phyloP scores from a whole-genome alignment of 2,113 vertebrate genomes.

The Thomomys bottae region DNA sequence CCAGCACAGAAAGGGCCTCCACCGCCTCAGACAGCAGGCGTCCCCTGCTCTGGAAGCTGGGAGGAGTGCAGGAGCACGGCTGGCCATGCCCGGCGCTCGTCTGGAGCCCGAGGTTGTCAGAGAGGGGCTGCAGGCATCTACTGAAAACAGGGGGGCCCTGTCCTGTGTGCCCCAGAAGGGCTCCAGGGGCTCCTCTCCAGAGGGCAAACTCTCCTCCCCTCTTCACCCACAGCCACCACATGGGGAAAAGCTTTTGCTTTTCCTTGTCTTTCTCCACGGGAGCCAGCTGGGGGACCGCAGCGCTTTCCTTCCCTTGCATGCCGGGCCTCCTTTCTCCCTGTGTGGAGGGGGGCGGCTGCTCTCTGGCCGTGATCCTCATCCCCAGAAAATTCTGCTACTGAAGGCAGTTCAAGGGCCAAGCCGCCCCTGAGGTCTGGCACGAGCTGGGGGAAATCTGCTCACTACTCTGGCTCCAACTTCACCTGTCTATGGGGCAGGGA shows the following conservation, averaged over 20 bases:
- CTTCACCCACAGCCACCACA: not conserved
- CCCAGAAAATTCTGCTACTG: not conserved
- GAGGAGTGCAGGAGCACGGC: not conserved
- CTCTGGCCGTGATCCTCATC: not conserved
- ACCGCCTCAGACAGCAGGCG: fast-evolving
- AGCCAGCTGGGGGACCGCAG: too few relatives aligned
- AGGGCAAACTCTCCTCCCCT: not conserved
- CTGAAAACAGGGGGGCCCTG: not conserved
- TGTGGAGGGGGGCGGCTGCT: too few relatives aligned
- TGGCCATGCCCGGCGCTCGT: not conserved
- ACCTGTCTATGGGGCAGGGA: fast-evolving
- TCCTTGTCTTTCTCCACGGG: not conserved
- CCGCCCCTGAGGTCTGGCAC: not conserved
- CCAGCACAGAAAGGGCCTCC: not conserved
- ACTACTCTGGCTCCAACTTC: not conserved
- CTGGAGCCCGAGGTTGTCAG: too few relatives aligned
- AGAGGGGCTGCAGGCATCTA: not conserved
- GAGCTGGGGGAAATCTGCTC: not conserved
- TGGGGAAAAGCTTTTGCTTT: fast-evolving
- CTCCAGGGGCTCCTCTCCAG: not conserved
- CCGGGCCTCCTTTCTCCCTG: too few relatives aligned
- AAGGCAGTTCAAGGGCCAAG: not conserved
- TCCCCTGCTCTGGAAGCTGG: too few relatives aligned
- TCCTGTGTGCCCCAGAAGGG: not conserved
- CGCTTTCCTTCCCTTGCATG: too few relatives aligned